Conservation (phyloP, 2,113 vertebrate genomes). For the Tragelaphus scriptus region DNA sequence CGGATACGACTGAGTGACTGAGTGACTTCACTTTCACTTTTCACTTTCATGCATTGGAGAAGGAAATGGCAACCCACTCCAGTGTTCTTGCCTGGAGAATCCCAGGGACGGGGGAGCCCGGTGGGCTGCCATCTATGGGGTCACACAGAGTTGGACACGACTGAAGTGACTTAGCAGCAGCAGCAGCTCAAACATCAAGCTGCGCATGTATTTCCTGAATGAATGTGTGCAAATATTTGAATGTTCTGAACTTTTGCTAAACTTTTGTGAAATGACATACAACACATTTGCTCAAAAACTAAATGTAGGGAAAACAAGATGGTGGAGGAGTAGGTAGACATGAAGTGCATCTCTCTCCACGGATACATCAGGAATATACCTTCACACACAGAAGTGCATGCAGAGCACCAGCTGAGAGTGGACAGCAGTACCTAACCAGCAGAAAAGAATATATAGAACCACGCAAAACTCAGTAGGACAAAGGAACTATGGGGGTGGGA, state of each 20-base stretch:
- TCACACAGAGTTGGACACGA: too few relatives aligned
- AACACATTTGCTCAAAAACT: background rate
- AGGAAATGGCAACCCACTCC: too few relatives aligned
- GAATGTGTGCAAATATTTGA: background rate
- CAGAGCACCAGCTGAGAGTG: background rate
- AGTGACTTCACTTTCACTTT: too few relatives aligned
- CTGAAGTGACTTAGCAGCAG: too few relatives aligned
- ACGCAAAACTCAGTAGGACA: background rate
- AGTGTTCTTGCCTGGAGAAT: too few relatives aligned
- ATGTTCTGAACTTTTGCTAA: background rate
- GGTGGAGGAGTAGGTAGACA: background rate
- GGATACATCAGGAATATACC: background rate
- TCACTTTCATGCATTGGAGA: too few relatives aligned
- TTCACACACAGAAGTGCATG: background rate
- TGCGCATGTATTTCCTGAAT: background rate
- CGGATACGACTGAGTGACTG: too few relatives aligned
- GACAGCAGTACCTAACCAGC: background rate
- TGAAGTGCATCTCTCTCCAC: background rate
- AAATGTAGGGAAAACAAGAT: background rate
- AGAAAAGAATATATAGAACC: background rate
- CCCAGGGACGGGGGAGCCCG: too few relatives aligned
- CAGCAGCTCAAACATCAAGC: background rate
- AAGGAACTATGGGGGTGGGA: background rate
- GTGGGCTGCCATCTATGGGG: too few relatives aligned
- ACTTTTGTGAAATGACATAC: background rate